A percentile compares a stretch with the other conserved stretches of the same genome.
phyloP scores from a whole-genome alignment of 2,888 invertebrate genomes.

The Erebia palarica region DNA sequence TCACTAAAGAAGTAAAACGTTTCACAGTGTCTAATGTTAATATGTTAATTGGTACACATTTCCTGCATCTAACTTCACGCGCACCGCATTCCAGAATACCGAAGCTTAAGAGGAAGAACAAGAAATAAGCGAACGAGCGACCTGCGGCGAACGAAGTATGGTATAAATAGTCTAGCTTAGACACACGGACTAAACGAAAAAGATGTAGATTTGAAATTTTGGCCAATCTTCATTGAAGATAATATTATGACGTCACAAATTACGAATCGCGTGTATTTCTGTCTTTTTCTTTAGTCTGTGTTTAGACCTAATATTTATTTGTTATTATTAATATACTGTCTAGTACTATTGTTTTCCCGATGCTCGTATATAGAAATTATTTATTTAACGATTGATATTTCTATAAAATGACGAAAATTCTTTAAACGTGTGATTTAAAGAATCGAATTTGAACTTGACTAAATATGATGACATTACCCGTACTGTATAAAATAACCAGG shows the following conservation, averaged over 20 bases:
- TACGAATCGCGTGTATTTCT: neutral
- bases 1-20: constrained; percentile 22
- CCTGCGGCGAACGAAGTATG: constrained; percentile 72
- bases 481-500: neutral
- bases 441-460: neutral
- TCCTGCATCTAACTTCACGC: constrained; percentile 63
- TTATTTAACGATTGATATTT: neutral
- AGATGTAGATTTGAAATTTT: neutral
- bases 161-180: constrained; percentile 45
- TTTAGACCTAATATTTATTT: constrained; percentile 44
- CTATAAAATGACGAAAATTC: neutral
- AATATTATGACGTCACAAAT: neutral
- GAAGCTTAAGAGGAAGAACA: constrained; percentile 79
- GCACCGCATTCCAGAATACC: constrained; percentile 79
- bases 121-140: constrained; percentile 72
- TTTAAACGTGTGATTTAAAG: neutral
- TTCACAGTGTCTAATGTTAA: constrained; percentile 26
- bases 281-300: constrained; percentile 12
- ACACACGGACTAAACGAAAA: constrained; percentile 25
- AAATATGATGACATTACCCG: neutral
- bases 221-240: too few species aligned
- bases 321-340: constrained; percentile 36
- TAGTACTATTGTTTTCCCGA: constrained; percentile 38
- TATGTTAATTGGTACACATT: constrained; percentile 34
- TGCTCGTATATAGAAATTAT: constrained; percentile 13